Percentiles rank a stretch among this genome's conserved stretches.
phyloP scores from a whole-genome alignment of 2,113 vertebrate genomes.

The Coryphaenoides rupestris region DNA sequence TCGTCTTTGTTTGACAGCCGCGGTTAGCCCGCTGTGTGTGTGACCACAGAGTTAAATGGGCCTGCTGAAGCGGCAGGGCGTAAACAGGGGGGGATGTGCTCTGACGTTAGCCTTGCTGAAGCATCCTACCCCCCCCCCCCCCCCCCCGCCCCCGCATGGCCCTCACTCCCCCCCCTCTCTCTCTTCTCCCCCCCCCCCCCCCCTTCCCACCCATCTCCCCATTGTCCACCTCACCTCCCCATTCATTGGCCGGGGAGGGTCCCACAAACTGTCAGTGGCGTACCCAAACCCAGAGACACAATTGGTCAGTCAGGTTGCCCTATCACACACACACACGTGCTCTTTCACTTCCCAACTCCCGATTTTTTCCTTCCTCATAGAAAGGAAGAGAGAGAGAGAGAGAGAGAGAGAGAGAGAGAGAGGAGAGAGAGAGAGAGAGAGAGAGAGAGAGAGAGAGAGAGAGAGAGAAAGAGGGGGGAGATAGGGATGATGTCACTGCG shows the following conservation, averaged over 20 bases:
- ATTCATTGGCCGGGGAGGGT: slow-evolving; percentile 31
- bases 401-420: background rate
- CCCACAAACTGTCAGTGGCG: slow-evolving; percentile 28
- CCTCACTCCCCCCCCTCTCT: slow-evolving; percentile 37
- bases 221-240: background rate
- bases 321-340: background rate
- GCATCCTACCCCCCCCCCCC: slow-evolving; percentile 7
- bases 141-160: slow-evolving; percentile 30
- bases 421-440: background rate
- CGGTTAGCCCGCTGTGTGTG: slow-evolving; percentile 8
- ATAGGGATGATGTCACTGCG: background rate
- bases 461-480: background rate
- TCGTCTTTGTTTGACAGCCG: slow-evolving; percentile 27
- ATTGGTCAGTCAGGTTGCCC: slow-evolving; percentile 20
- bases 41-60: slow-evolving; percentile 20
- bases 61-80: slow-evolving; percentile 16
- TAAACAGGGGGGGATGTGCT: slow-evolving; percentile 25
- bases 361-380: background rate
- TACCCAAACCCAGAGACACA: slow-evolving; percentile 29
- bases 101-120: slow-evolving; percentile 11
- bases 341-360: background rate
- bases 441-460: background rate
- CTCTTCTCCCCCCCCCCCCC: slow-evolving; percentile 15
- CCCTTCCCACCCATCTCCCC: slow-evolving; percentile 20
- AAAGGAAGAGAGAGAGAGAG: no score